Evolutionary conservation across 2,113 vertebrate genomes (phyloP).

Genomic region (Hirundichthys speculiger): DNA sequence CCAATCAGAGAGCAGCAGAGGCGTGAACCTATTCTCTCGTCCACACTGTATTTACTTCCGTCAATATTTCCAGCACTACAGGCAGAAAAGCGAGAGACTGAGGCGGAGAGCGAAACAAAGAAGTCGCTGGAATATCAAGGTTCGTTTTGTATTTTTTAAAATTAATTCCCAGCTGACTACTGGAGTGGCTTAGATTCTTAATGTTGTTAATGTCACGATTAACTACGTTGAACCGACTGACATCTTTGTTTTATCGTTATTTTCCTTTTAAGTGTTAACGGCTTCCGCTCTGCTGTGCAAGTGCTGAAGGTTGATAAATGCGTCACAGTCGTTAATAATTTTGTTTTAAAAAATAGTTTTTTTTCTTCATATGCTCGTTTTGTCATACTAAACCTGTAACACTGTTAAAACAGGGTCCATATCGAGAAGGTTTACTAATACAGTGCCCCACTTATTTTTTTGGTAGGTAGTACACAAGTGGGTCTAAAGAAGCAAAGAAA

Average conservation of each 20-base stretch:
- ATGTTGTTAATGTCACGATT: neutral
- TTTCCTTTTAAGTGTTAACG: slow-evolving; percentile 4
- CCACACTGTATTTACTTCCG: slow-evolving; percentile 80
- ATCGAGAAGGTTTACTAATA: too few relatives aligned
- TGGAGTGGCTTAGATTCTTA: too few relatives aligned
- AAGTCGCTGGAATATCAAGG: slow-evolving; percentile 35
- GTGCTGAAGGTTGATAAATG: neutral
- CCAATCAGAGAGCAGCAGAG: slow-evolving; percentile 69
- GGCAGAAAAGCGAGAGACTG: slow-evolving; percentile 24
- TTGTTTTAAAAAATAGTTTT: too few relatives aligned
- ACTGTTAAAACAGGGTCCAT: too few relatives aligned
- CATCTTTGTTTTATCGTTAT: slow-evolving; percentile 12
- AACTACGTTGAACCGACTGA: slow-evolving; percentile 25
- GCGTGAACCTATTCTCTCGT: slow-evolving; percentile 21
- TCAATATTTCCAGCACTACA: slow-evolving; percentile 74
- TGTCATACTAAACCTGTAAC: too few relatives aligned
- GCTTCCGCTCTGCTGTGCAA: neutral
- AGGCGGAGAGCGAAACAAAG: slow-evolving; percentile 45
- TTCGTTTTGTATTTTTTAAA: slow-evolving; percentile 28
- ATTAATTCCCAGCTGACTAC: neutral
- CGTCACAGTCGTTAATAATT: too few relatives aligned
- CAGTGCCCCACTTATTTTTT: too few relatives aligned
- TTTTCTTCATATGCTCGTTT: too few relatives aligned
- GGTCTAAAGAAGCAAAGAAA: too few relatives aligned
- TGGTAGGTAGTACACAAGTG: too few relatives aligned